Conservation (phyloP, 2,888 invertebrate species). For the Osmoderma eremita region DNA sequence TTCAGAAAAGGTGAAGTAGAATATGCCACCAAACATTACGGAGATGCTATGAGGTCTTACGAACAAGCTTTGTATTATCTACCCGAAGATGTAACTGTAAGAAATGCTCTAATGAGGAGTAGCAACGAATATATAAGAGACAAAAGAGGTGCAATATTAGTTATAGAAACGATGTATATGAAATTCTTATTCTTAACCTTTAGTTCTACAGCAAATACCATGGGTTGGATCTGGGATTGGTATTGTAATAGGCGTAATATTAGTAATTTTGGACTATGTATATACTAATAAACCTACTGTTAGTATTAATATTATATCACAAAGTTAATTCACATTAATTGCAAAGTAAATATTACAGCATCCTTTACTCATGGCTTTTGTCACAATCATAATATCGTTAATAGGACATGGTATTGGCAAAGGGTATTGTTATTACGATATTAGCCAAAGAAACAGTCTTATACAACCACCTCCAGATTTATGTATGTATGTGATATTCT, state of each 20-base stretch:
- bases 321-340: neutral
- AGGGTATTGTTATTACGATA: conserved; percentile 66
- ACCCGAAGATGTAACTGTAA: conserved; percentile 73
- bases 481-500: conserved; percentile 52
- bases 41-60: conserved; percentile 76
- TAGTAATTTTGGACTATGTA: conserved; percentile 76
- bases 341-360: conserved; percentile 64
- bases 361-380: conserved; percentile 76
- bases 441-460: conserved; percentile 66
- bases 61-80: conserved; percentile 73
- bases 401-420: conserved; percentile 75
- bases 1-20: conserved; percentile 79
- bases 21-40: conserved; percentile 73
- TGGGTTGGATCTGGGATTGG: conserved; percentile 82
- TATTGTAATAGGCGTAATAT: conserved; percentile 73
- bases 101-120: conserved; percentile 71
- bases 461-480: conserved; percentile 68
- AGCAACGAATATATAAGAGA: conserved; percentile 29
- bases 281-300: conserved; percentile 75
- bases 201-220: conserved; percentile 76
- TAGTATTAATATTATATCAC: conserved; percentile 60
- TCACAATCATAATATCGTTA: conserved; percentile 74
- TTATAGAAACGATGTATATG: conserved; percentile 1
- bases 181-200: neutral
- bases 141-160: conserved; percentile 28